phyloP scores from a whole-genome alignment of 2,797 vertebrate species.

The Hozukius guyotensis region DNA sequence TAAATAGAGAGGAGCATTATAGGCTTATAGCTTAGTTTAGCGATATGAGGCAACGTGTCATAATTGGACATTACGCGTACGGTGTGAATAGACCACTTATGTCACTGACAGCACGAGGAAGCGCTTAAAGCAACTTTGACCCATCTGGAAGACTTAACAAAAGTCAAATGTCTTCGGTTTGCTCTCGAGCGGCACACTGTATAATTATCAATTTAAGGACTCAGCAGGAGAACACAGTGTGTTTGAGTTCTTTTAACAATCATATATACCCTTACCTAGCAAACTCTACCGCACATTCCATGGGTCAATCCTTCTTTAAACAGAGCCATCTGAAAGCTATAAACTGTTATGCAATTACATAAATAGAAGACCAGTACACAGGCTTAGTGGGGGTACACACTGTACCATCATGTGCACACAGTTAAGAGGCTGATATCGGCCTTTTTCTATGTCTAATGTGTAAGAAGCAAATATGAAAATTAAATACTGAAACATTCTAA shows the following conservation, averaged over 20 bases:
- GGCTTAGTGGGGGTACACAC: slow-evolving; percentile 32
- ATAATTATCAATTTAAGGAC: slow-evolving; percentile 62
- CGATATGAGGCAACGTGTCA: slow-evolving; percentile 21
- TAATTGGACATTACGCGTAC: slow-evolving; percentile 29
- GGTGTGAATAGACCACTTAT: slow-evolving; percentile 28
- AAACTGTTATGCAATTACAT: slow-evolving; percentile 50
- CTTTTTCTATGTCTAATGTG: background rate
- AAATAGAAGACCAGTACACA: slow-evolving; percentile 30
- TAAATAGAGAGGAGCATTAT: background rate
- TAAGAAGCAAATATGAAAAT: background rate
- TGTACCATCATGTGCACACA: slow-evolving; percentile 26
- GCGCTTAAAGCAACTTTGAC: slow-evolving; percentile 27
- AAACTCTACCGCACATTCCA: slow-evolving; percentile 48
- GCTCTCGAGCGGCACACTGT: slow-evolving; percentile 42
- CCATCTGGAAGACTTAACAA: slow-evolving; percentile 45
- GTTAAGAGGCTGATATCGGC: background rate
- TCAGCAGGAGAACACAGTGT: slow-evolving; percentile 46
- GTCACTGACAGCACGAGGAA: slow-evolving; percentile 23
- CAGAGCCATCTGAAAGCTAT: slow-evolving; percentile 57
- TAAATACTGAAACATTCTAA: background rate
- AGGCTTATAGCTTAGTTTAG: background rate
- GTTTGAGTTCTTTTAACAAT: slow-evolving; percentile 40
- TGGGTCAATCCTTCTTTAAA: slow-evolving; percentile 47
- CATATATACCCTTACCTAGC: slow-evolving; percentile 39
- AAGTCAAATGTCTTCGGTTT: slow-evolving; percentile 47